Conservation (phyloP, 2,888 invertebrate species). For the Poecilobothrus nobilitatus region DNA sequence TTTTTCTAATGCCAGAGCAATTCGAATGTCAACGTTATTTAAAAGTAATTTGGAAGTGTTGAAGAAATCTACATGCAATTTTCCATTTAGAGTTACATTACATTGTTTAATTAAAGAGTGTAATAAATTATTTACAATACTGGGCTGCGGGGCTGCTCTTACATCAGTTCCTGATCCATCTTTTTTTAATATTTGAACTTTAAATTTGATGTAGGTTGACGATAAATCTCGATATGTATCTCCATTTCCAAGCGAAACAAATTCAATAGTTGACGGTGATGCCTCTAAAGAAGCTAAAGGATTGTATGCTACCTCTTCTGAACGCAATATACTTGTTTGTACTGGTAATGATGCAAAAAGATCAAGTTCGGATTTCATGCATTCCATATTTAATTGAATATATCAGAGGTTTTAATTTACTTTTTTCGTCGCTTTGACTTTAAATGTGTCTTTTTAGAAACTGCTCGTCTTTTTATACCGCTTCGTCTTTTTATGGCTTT, state of each 20-base stretch:
- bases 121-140: conserved; percentile 7
- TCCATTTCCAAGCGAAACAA: background rate
- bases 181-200: conserved; percentile 9
- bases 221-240: conserved; percentile 6
- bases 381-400: background rate
- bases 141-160: background rate
- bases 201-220: conserved; percentile 2
- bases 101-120: background rate
- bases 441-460: too few species aligned
- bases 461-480: too few species aligned
- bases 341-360: background rate
- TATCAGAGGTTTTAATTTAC: too few species aligned
- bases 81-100: conserved; percentile 4
- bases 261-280: background rate
- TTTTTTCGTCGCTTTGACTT: too few species aligned
- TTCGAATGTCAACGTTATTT: background rate
- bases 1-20: too few species aligned
- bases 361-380: conserved; percentile 11
- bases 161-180: background rate
- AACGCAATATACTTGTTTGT: conserved; percentile 11
- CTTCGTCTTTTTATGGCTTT: too few species aligned
- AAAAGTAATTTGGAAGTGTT: too few species aligned
- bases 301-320: background rate
- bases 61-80: background rate
- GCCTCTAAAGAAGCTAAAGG: background rate